Base-by-base conservation (phyloP, 2,797 vertebrate genomes). In the Aplochiton taeniatus region DNA sequence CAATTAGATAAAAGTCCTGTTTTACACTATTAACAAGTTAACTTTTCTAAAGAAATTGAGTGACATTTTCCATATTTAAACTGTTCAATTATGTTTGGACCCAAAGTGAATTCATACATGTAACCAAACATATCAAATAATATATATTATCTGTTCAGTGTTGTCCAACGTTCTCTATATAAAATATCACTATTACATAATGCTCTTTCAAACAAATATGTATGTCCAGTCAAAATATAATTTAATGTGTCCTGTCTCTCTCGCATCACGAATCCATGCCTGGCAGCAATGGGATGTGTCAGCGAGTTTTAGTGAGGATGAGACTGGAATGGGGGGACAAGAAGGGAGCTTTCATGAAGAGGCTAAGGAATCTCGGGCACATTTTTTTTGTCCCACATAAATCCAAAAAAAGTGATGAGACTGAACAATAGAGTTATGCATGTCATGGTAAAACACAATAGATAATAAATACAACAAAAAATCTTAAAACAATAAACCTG, bases 361-460 rank as follows among this genome's bases (percentile, higher is more conserved):
- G 79, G 70, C 68, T 73, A 74, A 87, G 61, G 77, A 83, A 85
- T 85, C 83, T 89, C 85, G 85, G 89, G 84, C 88, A 89, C 86
- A 94, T 86, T 92, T 92, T 93, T 91, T 93, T 86, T 90, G 82
- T 85, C 89, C 91, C 89, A 94, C 93, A 95, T 90, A 93, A 93
- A 90, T 90, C 85, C 90, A 81, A 89, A 90, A 92, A 93, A 91
- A 86, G 84, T 91, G 89, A 89, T 90, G 90, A 93, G 79, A 87
- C 83, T 90, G 86, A 90, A 91, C 89, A 80, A 94, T 90, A 90
- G 89, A 91, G 88, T 87, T 81, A 93, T 89, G 90, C 89, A 88
- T 88, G 89, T 85, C 88, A 91, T 93, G 90, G 86, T 86, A 85
- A 64, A 83, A 90, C 86, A 91, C 88, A 85, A 88, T 89, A 87